Percentiles rank a stretch among this genome's conserved stretches.
Conservation (phyloP, 2,888 invertebrate genomes). For the Tupiocoris notatus region DNA sequence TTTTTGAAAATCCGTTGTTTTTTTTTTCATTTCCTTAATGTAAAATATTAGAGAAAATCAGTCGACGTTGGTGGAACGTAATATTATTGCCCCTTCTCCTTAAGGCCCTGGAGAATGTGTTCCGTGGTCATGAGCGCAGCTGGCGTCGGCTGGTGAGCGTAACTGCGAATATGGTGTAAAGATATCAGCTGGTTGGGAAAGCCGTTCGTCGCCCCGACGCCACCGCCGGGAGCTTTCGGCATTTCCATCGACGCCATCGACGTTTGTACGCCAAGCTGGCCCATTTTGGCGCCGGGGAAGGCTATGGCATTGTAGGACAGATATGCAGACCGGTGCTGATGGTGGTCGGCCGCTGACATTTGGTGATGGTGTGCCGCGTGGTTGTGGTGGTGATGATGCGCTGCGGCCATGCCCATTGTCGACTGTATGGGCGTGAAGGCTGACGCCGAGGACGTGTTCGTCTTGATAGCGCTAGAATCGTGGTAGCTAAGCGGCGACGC, state of each 20-base stretch:
- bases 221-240: conserved; percentile 56
- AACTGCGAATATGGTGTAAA: conserved; percentile 93
- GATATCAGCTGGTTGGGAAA: conserved; percentile 94
- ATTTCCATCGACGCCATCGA: conserved; percentile 51
- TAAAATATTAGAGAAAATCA: conserved; percentile 7
- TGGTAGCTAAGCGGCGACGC: conserved; percentile 56
- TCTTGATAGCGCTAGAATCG: conserved; percentile 53
- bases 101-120: conserved; percentile 51
- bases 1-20: no score
- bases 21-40: no score
- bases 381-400: conserved; percentile 56
- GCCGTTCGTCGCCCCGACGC: conserved; percentile 60
- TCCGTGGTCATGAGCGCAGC: conserved; percentile 50
- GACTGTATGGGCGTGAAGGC: conserved; percentile 94
- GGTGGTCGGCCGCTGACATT: conserved; percentile 54
- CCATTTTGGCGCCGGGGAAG: conserved; percentile 60
- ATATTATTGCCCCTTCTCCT: conserved; percentile 51
- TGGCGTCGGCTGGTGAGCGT: conserved; percentile 84
- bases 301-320: conserved; percentile 87
- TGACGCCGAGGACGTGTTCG: conserved; percentile 68
- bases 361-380: conserved; percentile 43
- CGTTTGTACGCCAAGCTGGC: conserved; percentile 49
- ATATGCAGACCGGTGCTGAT: conserved; percentile 59
- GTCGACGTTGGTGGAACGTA: conserved; percentile 11
- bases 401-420: conserved; percentile 67